phyloP scores from a whole-genome alignment of 2,797 vertebrate genomes.

The Sebastes variabilis region DNA sequence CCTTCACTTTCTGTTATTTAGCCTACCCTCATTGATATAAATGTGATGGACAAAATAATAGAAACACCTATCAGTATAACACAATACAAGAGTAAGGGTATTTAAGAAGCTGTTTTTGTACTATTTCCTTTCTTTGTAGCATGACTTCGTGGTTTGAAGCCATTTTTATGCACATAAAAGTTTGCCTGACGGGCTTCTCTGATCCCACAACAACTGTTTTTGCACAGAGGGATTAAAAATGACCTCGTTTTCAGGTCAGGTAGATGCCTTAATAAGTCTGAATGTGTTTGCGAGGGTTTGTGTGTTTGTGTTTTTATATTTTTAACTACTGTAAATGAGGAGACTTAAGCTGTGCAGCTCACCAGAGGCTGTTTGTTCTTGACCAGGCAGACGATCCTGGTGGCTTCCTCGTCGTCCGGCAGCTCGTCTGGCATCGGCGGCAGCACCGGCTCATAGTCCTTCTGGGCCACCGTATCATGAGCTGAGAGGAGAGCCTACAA shows the following conservation, averaged over 20 bases:
- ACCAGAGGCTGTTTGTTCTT: slow-evolving; percentile 98
- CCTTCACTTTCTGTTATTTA: neutral
- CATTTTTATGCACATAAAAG: neutral
- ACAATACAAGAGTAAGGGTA: no score
- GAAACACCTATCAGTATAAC: neutral
- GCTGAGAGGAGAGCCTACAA: slow-evolving; percentile 91
- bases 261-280: neutral
- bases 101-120: no score
- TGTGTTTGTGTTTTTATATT: neutral
- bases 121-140: neutral
- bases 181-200: neutral
- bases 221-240: slow-evolving; percentile 11
- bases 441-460: slow-evolving; percentile 91
- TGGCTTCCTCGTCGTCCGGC: slow-evolving; percentile 92
- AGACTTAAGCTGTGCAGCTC: slow-evolving; percentile 45
- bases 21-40: neutral
- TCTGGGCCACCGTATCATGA: slow-evolving; percentile 93
- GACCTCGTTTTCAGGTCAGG: neutral
- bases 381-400: slow-evolving; percentile 93
- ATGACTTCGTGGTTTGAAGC: neutral
- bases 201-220: slow-evolving; percentile 1
- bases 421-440: slow-evolving; percentile 91
- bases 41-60: neutral
- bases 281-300: neutral
- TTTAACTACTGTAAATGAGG: neutral